Base-by-base conservation (phyloP, 2,888 invertebrate species). In the Eupithecia inturbata region DNA sequence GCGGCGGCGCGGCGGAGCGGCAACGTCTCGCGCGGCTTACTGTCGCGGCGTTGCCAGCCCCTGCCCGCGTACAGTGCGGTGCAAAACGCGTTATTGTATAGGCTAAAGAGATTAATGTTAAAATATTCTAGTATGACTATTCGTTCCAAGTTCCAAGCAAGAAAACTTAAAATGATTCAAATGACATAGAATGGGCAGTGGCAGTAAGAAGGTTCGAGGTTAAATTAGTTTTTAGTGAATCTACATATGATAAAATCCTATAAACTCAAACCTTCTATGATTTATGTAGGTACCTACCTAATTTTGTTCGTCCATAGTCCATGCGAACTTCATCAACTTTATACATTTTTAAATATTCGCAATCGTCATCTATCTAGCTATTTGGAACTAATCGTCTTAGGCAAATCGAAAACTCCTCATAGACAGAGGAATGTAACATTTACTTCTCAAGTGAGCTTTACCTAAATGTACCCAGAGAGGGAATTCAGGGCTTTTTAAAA, bases 1-100 rank as follows among this genome's bases (percentile, higher is more conserved):
- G 76, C 88, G 84, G 83, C 88, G 83, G 91, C 91, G 90, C 80
- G 80, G 76, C 88, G 84, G 83, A 88, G 83, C 86, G 91, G 91
- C 93, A 92, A 91, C 93, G 89, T 4, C 87, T 80, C 79, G 68
- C 57, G 53, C 41, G 72, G 71, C 5, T 64, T n/a, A 33, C 63
- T 78, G 80, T 74, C 82, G 81, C 76, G 80, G 82, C 84, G 83
- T 74, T 80, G 87, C 85, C 86, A 80, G 79, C 49, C 63, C 72
- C 77, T 33, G 75, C 76, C 45, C 78, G 67, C 62, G 71, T 72
- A 71, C 66, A 68, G 49, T 83, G 84, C 80, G 82, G 79, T 80
- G 81, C 82, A 86, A 33, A 82, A 84, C 82, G 81, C 83, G 84
- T 82, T 49, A n/a, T n/a, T 89, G 88, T 88, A 82, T 75, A 80